Conservation (phyloP, 2,797 vertebrate species). For the Syngnathus rostellatus region DNA sequence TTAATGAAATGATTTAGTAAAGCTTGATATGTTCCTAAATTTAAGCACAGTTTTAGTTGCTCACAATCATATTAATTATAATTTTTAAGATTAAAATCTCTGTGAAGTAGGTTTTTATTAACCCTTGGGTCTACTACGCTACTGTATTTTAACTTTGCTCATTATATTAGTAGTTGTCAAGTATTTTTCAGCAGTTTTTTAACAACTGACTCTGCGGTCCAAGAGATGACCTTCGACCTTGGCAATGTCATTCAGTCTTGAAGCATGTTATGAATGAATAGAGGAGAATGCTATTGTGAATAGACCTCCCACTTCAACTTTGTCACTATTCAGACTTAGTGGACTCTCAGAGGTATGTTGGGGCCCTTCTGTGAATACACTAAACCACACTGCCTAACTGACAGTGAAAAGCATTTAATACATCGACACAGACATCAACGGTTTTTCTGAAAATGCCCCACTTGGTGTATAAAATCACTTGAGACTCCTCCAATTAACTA, state of each 20-base stretch:
- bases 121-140: too few species aligned
- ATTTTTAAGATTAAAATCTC: too few species aligned
- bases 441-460: slow-evolving; percentile 25
- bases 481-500: slow-evolving; percentile 35
- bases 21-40: too few species aligned
- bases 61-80: too few species aligned
- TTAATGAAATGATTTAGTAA: too few species aligned
- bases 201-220: slow-evolving; percentile 4
- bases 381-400: slow-evolving; percentile 27
- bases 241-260: slow-evolving; percentile 34
- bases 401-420: slow-evolving; percentile 47
- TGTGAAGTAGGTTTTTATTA: too few species aligned
- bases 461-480: slow-evolving; percentile 20
- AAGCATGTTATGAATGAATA: slow-evolving; percentile 7
- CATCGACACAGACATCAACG: slow-evolving; percentile 41
- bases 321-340: slow-evolving; percentile 38
- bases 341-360: slow-evolving; percentile 15
- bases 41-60: too few species aligned
- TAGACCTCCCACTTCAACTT: slow-evolving; percentile 49
- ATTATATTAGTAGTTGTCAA: too few species aligned
- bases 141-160: too few species aligned
- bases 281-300: slow-evolving; percentile 33
- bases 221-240: slow-evolving; percentile 34
- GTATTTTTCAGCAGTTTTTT: too few species aligned
- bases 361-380: slow-evolving; percentile 53